Percentiles rank a stretch among this genome's conserved stretches.
These are phyloP conservation scores for Drosophila seguyi DNA, from an alignment of 1,140 invertebrate genomes.

Conservation along the genomic window DNA sequence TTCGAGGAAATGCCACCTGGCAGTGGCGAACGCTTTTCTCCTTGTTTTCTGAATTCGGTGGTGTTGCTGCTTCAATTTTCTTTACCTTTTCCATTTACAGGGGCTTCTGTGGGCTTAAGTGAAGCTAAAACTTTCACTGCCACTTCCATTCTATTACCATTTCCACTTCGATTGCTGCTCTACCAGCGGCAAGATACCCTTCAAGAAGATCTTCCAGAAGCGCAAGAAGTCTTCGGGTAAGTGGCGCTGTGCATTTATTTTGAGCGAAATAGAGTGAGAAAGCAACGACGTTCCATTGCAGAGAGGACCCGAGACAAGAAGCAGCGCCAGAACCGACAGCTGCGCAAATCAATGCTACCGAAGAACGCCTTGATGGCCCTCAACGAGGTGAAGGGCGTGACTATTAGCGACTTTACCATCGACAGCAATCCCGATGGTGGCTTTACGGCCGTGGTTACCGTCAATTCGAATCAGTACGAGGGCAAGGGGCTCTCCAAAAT, in stretches of 20 bases:
- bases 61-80: no score
- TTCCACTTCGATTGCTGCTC: background rate
- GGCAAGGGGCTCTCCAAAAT: conserved; percentile 86
- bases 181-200: conserved; percentile 69
- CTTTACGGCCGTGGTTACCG: conserved; percentile 78
- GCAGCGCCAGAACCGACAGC: conserved; percentile 88
- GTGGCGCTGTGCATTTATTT: background rate
- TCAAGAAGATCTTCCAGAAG: conserved; percentile 81
- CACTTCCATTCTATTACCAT: no score
- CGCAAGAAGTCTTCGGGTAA: conserved; percentile 83
- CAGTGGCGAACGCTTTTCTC: background rate
- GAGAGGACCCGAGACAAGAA: conserved; percentile 86
- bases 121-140: no score
- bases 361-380: conserved; percentile 95
- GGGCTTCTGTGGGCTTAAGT: no score
- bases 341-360: conserved; percentile 89
- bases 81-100: background rate
- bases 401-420: conserved; percentile 81
- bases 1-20: background rate
- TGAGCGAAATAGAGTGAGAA: background rate
- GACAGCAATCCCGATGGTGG: conserved; percentile 70
- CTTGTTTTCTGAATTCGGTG: background rate
- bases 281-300: conserved; percentile 3
- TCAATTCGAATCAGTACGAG: conserved; percentile 78
- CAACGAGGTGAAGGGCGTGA: conserved; percentile 90